Evolutionary conservation across 2,797 vertebrate species (phyloP).

Genomic region (Selene dorsalis): DNA sequence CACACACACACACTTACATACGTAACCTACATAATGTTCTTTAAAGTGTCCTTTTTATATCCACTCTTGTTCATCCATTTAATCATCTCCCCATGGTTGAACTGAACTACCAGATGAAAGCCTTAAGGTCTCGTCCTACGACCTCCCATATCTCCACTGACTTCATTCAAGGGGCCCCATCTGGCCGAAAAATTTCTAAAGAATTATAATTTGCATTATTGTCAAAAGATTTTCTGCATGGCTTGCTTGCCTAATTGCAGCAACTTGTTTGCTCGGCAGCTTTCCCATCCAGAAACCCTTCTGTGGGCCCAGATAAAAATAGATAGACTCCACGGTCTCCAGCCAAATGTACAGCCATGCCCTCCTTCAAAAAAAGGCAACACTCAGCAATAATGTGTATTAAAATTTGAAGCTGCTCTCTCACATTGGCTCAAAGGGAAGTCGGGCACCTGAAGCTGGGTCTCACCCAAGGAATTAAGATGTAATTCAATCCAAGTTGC

Average conservation of each 20-base stretch:
- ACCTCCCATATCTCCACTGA: slow-evolving; percentile 4
- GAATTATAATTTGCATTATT: slow-evolving; percentile 60
- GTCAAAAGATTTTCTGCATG: slow-evolving; percentile 69
- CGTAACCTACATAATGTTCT: neutral
- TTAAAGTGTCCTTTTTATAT: slow-evolving; percentile 2
- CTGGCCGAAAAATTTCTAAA: slow-evolving; percentile 25
- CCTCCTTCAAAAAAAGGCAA: slow-evolving; percentile 52
- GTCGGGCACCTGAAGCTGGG: slow-evolving; percentile 35
- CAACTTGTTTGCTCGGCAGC: slow-evolving; percentile 73
- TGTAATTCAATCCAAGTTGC: slow-evolving; percentile 53
- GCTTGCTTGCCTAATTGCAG: slow-evolving; percentile 59
- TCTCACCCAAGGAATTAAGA: slow-evolving; percentile 51
- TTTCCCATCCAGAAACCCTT: slow-evolving; percentile 58
- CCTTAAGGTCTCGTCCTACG: slow-evolving; percentile 6
- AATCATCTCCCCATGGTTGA: neutral
- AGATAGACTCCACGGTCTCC: slow-evolving; percentile 61
- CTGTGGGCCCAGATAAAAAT: slow-evolving; percentile 71
- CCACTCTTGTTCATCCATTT: neutral
- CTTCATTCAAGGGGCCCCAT: slow-evolving; percentile 33
- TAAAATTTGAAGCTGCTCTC: slow-evolving; percentile 58
- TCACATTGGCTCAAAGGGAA: slow-evolving; percentile 41
- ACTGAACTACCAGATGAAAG: slow-evolving; percentile 15
- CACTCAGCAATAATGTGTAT: slow-evolving; percentile 71
- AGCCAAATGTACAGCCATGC: slow-evolving; percentile 65
- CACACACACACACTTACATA: too few relatives aligned